Base-by-base conservation (phyloP, 23 tunicate species). In the Corella eumyota region DNA sequence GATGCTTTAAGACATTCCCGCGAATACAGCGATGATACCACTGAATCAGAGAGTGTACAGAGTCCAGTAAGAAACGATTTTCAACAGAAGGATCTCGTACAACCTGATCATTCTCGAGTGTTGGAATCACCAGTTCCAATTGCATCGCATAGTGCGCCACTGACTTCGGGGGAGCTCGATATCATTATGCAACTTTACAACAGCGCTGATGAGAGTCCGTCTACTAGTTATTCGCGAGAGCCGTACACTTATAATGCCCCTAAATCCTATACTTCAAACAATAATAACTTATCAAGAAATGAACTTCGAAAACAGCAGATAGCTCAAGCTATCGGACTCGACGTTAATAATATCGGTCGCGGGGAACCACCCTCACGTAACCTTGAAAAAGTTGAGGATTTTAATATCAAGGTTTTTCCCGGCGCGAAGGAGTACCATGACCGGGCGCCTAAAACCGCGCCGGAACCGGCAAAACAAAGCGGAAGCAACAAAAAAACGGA, bases 281-380 rank as follows among this genome's bases (percentile, higher is more conserved):
- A 51, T 19, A 11, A 19, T 51, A 27, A 51, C 57, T 25, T 51
- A 25, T n/a, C 57, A 27, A 51, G 57, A 51, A n/a, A n/a, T n/a
- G n/a, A n/a, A n/a, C n/a, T n/a, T n/a, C 4, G 15, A 54, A 11
- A 19, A 32, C 4, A 5, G 48, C 17, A 70, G 36, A 58, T 86
- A n/a, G 95, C 95, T 32, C 60, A 60, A 17, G 76, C 95, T 1
- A 77, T 86, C 32, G 95, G 95, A 15, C 77, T 69, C 37, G 57
- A 79, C 36, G 49, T 66, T 23, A 61, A 45, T 0, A 74, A 74
- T 19, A 24, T 64, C 4, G 59, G n/a, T 30, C 51, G 25, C 23
- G 61, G 46, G 51, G 15, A 24, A 3, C 36, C 32, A 19, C 5
- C 56, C 55, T 23, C 28, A 21, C 36, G 33, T 6, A 57, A 75